Conservation (phyloP, 2,797 vertebrate species). For the Hirundo rustica region DNA sequence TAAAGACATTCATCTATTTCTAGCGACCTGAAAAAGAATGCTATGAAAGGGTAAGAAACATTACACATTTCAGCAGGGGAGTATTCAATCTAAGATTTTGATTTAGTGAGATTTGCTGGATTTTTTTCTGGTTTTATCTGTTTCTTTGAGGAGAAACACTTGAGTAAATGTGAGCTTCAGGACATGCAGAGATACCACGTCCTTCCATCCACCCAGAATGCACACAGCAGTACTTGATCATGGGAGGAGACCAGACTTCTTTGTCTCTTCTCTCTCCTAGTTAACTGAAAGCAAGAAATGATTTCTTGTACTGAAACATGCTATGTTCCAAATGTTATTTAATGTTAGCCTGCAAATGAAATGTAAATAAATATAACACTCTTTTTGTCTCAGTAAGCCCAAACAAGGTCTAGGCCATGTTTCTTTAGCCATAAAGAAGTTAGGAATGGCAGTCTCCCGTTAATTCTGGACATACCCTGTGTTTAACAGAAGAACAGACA, state of each 20-base stretch:
- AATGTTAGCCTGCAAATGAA: not conserved
- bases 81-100: not conserved
- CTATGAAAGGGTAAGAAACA: not conserved
- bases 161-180: not conserved
- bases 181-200: not conserved
- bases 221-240: not conserved
- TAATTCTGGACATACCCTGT: not conserved
- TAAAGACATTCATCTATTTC: constrained; percentile 33
- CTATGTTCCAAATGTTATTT: not conserved
- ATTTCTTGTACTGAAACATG: not conserved
- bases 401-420: not conserved
- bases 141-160: not conserved
- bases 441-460: not conserved
- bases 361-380: not conserved
- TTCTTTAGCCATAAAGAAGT: not conserved
- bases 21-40: constrained; percentile 34
- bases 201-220: not conserved
- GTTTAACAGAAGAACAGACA: not conserved
- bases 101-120: not conserved
- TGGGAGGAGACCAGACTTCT: not conserved
- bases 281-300: not conserved
- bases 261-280: not conserved
- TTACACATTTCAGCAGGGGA: not conserved
- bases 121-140: not conserved
- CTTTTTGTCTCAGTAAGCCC: not conserved